Conservation (phyloP, 1,140 invertebrate species). For the Arion vulgaris region DNA sequence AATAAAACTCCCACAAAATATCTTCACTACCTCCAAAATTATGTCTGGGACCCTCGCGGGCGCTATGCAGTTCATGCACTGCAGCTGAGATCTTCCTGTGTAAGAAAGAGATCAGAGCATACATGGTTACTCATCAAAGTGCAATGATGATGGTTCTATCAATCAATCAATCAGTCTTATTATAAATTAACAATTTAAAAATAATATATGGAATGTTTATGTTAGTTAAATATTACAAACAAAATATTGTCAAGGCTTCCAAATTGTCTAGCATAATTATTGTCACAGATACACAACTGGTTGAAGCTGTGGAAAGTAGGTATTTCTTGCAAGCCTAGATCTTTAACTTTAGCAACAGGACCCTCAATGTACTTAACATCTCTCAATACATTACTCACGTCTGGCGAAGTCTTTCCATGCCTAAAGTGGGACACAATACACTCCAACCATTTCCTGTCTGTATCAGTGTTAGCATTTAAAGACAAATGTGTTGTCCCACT, state of each 20-base stretch:
- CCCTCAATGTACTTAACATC: background rate
- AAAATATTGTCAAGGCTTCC: background rate
- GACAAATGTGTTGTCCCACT: background rate
- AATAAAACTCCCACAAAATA: too few species aligned
- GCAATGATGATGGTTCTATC: too few species aligned
- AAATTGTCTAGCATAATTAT: background rate
- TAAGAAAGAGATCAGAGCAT: too few species aligned
- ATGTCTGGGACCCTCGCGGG: too few species aligned
- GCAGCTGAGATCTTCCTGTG: too few species aligned
- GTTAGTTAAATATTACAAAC: background rate
- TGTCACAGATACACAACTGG: background rate
- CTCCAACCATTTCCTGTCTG: background rate
- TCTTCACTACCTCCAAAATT: too few species aligned
- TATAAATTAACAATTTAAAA: too few species aligned
- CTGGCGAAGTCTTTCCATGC: background rate
- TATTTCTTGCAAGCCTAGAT: background rate
- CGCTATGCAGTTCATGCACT: too few species aligned
- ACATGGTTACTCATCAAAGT: too few species aligned
- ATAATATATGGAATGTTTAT: too few species aligned
- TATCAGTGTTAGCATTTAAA: background rate
- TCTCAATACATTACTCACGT: background rate
- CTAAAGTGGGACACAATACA: background rate
- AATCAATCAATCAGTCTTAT: too few species aligned
- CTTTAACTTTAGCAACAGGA: background rate
- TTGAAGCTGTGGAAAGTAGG: background rate